These are phyloP conservation scores for Psylliodes chrysocephalus DNA, from an alignment of 2,888 invertebrate genomes.

Conservation along the genomic window DNA sequence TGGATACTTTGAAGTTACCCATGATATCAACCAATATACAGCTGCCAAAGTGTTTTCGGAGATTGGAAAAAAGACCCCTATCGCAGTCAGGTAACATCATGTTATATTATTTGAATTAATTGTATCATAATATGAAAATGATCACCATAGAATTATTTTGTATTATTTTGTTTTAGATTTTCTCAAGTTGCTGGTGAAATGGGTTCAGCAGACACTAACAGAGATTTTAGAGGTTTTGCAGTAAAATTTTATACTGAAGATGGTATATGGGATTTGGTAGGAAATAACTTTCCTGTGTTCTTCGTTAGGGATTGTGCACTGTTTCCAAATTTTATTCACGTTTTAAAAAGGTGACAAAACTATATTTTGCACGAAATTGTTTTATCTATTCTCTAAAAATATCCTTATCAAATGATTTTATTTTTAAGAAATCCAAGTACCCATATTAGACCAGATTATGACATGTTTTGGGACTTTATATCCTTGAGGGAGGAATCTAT, in stretches of 20 bases:
- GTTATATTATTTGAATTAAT: background rate
- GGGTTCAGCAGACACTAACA: conserved; percentile 89
- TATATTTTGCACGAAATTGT: too few relatives aligned
- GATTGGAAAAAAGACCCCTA: conserved; percentile 82
- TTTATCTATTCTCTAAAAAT: too few relatives aligned
- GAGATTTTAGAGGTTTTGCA: conserved; percentile 93
- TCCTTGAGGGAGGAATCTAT: conserved; percentile 86
- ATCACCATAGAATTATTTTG: background rate
- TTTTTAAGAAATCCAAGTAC: conserved; percentile 84
- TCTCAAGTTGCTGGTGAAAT: conserved; percentile 90
- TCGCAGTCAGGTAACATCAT: conserved; percentile 72
- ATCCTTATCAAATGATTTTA: background rate
- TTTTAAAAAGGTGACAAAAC: conserved; percentile 82
- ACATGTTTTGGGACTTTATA: conserved; percentile 97
- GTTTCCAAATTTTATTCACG: conserved; percentile 96
- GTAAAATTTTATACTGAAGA: conserved; percentile 93
- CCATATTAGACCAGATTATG: conserved; percentile 84
- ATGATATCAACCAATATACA: conserved; percentile 82
- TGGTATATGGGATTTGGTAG: conserved; percentile 93
- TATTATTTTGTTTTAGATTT: conserved; percentile 62
- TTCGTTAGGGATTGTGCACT: conserved; percentile 88
- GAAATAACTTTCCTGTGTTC: conserved; percentile 92
- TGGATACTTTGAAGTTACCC: conserved; percentile 86
- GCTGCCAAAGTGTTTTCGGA: conserved; percentile 82
- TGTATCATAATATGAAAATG: too few relatives aligned